These are phyloP conservation scores for Ormyrus nitidulus DNA, from an alignment of 2,888 invertebrate species.

Conservation along the genomic window DNA sequence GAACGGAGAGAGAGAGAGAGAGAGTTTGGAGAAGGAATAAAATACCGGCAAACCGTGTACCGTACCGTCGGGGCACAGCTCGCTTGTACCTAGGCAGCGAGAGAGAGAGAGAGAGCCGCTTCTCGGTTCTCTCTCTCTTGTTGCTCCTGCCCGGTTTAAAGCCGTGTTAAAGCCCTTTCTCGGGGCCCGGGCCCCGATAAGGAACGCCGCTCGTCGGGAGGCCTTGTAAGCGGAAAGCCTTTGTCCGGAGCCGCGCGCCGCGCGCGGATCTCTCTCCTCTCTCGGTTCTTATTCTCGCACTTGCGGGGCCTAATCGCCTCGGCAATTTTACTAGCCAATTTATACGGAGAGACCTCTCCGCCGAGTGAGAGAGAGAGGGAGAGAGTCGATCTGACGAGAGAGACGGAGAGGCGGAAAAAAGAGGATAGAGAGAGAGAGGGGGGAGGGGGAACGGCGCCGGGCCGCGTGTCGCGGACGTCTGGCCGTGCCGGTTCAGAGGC, in stretches of 20 bases:
- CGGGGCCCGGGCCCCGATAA: constrained; percentile 33
- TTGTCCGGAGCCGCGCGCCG: neutral
- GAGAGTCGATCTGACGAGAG: neutral
- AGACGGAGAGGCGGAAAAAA: constrained; percentile 32
- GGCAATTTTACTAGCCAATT: no score
- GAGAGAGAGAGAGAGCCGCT: neutral
- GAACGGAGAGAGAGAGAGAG: neutral
- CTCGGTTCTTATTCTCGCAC: no score
- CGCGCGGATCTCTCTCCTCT: no score
- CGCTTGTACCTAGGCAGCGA: neutral
- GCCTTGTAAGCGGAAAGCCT: no score
- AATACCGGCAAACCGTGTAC: no score
- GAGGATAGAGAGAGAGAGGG: constrained; percentile 60
- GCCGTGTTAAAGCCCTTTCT: constrained; percentile 33
- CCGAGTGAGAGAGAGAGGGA: neutral
- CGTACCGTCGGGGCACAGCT: no score
- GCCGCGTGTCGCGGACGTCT: constrained; percentile 73
- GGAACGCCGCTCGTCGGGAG: constrained; percentile 11
- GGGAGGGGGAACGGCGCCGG: constrained; percentile 71
- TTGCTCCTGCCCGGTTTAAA: constrained; percentile 13
- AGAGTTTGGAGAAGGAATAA: no score
- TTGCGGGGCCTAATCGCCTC: no score
- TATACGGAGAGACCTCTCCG: no score
- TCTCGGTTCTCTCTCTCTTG: constrained; percentile 10
- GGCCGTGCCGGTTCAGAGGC: constrained; percentile 71